Conservation (phyloP, 2,797 vertebrate genomes). For the Malurus splendens region DNA sequence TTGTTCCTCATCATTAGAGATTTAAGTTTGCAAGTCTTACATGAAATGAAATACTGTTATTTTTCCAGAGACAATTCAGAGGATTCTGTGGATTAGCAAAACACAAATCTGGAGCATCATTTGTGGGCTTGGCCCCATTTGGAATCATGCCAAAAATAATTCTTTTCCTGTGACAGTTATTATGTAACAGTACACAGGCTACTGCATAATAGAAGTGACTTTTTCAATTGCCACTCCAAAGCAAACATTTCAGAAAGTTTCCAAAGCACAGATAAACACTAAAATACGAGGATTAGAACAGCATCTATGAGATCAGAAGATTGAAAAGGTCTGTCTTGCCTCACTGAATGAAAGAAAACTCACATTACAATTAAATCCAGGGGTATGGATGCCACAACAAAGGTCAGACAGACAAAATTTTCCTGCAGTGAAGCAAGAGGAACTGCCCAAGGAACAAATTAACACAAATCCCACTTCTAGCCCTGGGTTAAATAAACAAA, state of each 20-base stretch:
- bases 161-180: not conserved
- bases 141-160: not conserved
- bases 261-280: not conserved
- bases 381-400: not conserved
- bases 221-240: not conserved
- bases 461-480: conserved; percentile 27
- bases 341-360: conserved; percentile 1
- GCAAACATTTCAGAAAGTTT: not conserved
- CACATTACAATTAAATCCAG: not conserved
- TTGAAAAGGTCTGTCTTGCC: not conserved
- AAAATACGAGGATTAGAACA: not conserved
- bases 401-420: conserved; percentile 4
- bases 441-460: conserved; percentile 12
- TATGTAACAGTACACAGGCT: not conserved
- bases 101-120: not conserved
- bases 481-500: conserved; percentile 40
- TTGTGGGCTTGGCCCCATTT: not conserved
- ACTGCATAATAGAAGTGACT: not conserved
- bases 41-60: not conserved
- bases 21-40: not conserved
- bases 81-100: not conserved
- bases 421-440: conserved; percentile 31
- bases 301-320: not conserved
- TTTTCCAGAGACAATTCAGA: not conserved
- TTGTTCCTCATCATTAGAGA: not conserved